These are phyloP conservation scores for Pimpla rufipes DNA, from an alignment of 2,888 invertebrate species.

Conservation along the genomic window DNA sequence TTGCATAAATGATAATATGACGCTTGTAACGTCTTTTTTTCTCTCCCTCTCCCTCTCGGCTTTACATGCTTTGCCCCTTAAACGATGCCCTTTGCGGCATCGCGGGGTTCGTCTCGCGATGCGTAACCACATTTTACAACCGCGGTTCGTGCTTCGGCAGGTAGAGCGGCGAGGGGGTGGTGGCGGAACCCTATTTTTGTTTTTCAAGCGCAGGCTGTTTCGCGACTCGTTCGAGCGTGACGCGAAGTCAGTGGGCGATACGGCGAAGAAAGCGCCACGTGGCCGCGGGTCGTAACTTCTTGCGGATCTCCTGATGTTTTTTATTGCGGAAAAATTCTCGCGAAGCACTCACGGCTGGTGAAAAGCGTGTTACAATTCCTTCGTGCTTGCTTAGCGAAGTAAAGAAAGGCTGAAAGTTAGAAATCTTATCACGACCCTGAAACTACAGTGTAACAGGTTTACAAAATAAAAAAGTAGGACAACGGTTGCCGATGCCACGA, in stretches of 20 bases:
- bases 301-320: neutral
- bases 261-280: constrained; percentile 27
- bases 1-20: neutral
- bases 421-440: neutral
- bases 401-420: neutral
- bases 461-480: no score
- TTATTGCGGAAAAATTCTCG: neutral
- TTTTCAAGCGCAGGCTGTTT: neutral
- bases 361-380: neutral
- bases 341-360: neutral
- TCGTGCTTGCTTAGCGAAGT: neutral
- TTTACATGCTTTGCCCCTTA: constrained; percentile 5
- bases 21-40: constrained; percentile 3
- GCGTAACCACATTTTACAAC: constrained; percentile 39
- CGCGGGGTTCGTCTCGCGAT: constrained; percentile 4
- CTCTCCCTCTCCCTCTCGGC: neutral
- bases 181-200: constrained; percentile 29
- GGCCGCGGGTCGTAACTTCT: neutral
- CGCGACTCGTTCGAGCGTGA: constrained; percentile 34
- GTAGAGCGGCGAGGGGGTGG: neutral
- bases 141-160: constrained; percentile 8
- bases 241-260: constrained; percentile 24
- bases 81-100: neutral
- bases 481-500: no score
- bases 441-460: neutral